Base-by-base conservation (phyloP, 2,113 vertebrate genomes). In the Siphamia tubifer region DNA sequence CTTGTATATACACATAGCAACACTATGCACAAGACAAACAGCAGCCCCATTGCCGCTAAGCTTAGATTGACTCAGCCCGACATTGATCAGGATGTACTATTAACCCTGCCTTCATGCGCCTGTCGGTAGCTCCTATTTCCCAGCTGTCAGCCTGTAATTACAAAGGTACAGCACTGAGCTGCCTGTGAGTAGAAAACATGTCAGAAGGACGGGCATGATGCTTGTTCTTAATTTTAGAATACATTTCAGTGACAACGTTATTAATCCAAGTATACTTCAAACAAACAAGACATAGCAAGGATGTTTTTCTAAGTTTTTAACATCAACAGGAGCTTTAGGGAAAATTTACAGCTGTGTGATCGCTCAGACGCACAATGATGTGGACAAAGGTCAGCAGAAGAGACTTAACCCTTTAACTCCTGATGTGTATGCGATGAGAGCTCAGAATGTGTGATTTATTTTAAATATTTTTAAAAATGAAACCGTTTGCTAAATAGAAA, bases 91-190 rank as follows among this genome's bases (percentile, higher is more conserved):
- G 42, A 64, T 61, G 52, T 48, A 25, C 69, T 66, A 69, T 68
- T 79, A 74, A 74, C 68, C 71, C 43, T 30, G 56, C 27, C 10
- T 52, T 68, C 65, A 57, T 31, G n/a, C 4, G 42, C 36, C 4
- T 36, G 45, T 70, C 21, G 4, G 24, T 72, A 52, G 52, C n/a
- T 65, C 31, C 52, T 24, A 13, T 58, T 74, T 67, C 47, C 25
- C 47, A 16, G 54, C 55, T 74, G 73, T 67, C 72, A 68, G 34
- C 17, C 15, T 57, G 71, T 56, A 66, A 73, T 58, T 56, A 74
- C 64, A 82, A 76, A 70, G 17, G 42, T 13, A 1, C 9, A 2
- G 44, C 12, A 2, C 15, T 34, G 27, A 58, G 28, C 45, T 10
- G 52, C 17, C 39, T 17, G 63, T 20, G 40, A 66, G 60, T 31